Percentiles rank a stretch among this genome's conserved stretches.
phyloP scores from a whole-genome alignment of 2,113 vertebrate species.

The Henicopernis longicauda region DNA sequence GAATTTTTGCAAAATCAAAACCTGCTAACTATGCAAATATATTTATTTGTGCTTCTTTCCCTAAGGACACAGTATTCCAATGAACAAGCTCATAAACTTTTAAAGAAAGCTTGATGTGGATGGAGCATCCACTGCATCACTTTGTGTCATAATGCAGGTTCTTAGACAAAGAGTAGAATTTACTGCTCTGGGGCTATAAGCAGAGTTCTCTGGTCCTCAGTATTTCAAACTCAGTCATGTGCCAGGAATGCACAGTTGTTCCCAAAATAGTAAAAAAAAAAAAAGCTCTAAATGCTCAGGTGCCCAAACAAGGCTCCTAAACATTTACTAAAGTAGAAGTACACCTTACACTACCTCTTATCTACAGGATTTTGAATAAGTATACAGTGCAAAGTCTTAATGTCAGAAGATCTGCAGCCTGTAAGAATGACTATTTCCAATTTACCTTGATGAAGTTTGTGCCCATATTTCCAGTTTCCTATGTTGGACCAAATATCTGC shows the following conservation, averaged over 20 bases:
- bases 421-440: neutral
- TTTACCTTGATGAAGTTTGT: neutral
- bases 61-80: neutral
- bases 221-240: neutral
- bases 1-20: neutral
- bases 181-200: neutral
- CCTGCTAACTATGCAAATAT: neutral
- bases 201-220: neutral
- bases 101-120: neutral
- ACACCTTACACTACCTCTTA: neutral
- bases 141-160: neutral
- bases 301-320: neutral
- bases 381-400: neutral
- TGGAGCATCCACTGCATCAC: neutral
- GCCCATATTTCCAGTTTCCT: neutral
- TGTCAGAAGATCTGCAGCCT: neutral
- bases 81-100: neutral
- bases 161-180: neutral
- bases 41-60: neutral
- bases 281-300: neutral
- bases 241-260: neutral
- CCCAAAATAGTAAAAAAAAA: neutral
- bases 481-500: neutral
- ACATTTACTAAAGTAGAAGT: neutral
- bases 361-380: neutral